Evolutionary conservation across 2,888 invertebrate species (phyloP), one percentile per base, ranked within the genome.

Genomic region (Frankliniella fusca): DNA sequence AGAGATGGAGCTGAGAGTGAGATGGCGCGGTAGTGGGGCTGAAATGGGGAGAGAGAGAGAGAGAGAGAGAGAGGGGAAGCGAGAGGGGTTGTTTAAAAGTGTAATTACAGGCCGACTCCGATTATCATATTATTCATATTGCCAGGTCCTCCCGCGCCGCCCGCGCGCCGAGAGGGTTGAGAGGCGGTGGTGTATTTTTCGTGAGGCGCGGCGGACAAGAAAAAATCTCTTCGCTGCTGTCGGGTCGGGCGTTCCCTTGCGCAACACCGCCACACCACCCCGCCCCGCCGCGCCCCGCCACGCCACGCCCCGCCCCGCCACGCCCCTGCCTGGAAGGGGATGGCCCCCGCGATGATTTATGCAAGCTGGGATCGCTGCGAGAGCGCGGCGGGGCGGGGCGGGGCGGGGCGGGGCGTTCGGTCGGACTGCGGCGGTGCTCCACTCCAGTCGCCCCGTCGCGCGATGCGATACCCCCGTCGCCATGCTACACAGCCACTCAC

Each of bases 71-170:
- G 50, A 50, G 50, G 15, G 50, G 15, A 15, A 50, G 50, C 9
- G 23, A 70, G 70, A 23, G 70, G 23, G 27, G 70, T 27, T 12
- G 70, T 27, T 76, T 76, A 12, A 76, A 76, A 76, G 70, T 27
- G 70, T 76, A 76, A 76, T 76, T 76, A 76, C 70, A 61, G 27
- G 27, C 23, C 70, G 70, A 12, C 70, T 76, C 70, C 70, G 70
- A 76, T 76, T 76, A 76, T 76, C 70, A 76, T 76, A 76, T 76
- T 76, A 76, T 76, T 76, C 70, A 76, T 76, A 76, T 76, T 27
- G 70, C 70, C 61, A 18, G 61, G 38, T 38, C 38, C 38, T 38
- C 38, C 38, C 38, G 38, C 38, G 3, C 38, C 38, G 38, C 38
- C 38, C 38, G n/a, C 38, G 38, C 38, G 3, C 38, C 38, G 38